Evolutionary conservation across 2,888 invertebrate species (phyloP), one percentile per base, ranked within the genome.

Genomic region (Bellardia pandia): DNA sequence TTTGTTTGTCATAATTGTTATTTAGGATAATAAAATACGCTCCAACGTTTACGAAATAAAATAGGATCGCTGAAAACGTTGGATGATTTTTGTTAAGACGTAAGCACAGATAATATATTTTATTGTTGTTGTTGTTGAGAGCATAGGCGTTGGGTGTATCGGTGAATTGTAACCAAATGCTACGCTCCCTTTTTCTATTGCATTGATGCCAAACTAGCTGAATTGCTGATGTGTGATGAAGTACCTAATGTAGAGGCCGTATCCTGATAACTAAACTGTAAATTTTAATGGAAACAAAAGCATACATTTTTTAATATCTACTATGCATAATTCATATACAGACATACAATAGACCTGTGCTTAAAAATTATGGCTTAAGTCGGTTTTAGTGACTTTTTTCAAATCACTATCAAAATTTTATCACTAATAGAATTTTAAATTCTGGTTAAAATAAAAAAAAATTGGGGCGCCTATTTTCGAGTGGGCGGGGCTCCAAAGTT

Each of bases 231-330:
- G 90, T 95, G 95, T 88, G 95, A 94, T 88, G 95, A 95, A 92
- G 95, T 95, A 91, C 96, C 95, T 89, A 96, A 93, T 66, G 96
- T 96, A 79, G 95, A 95, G 89, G 95, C 95, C 92, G 95, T 94
- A 92, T 96, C 96, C 93, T 96, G 96, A 94, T 96, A 97, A 90
- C 97, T 97, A 95, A 98, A 98, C 95, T 97, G 96, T 89, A 86
- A 81, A 62, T 23, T 71, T 9, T 0, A 74, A 53, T 37, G 37
- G 37, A 37, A 37, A 37, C 4, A 37, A 37, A 37, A 4, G 6
- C 6, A 37, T 37, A 37, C 3, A 37, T 37, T 37, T 37, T 4
- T 37, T 5, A 37, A 37, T 37, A 6, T 5, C 6, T 37, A 5
- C 37, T 6, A 37, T 37, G 37, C 6, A 37, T 37, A 37, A 37